A percentile compares a stretch with the other conserved stretches of the same genome.
Conservation (phyloP, 2,797 vertebrate genomes). For the Huso huso region DNA sequence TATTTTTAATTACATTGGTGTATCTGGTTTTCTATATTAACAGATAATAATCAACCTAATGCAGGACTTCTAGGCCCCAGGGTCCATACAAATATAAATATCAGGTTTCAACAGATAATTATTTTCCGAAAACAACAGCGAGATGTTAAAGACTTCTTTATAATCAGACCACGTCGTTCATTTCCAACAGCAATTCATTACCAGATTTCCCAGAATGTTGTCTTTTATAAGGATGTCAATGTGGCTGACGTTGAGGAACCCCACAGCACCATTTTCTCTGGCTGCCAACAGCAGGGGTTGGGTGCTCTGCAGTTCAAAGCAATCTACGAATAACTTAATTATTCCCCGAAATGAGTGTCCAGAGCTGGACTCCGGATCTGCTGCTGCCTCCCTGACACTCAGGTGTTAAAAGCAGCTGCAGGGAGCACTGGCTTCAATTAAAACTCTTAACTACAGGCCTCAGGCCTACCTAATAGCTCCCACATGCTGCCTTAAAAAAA, state of each 20-base stretch:
- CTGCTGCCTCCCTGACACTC: constrained; percentile 22
- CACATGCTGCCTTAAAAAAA: constrained; percentile 18
- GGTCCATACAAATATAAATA: too few relatives aligned
- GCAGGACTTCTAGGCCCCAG: not conserved
- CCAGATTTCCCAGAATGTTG: not conserved
- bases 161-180: not conserved
- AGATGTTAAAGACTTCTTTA: not conserved
- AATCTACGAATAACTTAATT: constrained; percentile 25
- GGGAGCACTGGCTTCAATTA: constrained; percentile 9
- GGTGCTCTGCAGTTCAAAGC: not conserved
- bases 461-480: constrained; percentile 27
- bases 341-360: constrained; percentile 18
- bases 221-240: not conserved
- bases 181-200: not conserved
- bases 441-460: constrained; percentile 7
- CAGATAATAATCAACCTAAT: too few relatives aligned
- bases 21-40: too few relatives aligned
- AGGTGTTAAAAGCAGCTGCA: constrained; percentile 39
- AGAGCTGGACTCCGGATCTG: constrained; percentile 16
- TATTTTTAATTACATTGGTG: too few relatives aligned
- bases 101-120: not conserved
- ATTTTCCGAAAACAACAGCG: not conserved
- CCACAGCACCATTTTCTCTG: not conserved
- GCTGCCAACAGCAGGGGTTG: not conserved
- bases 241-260: not conserved